These are phyloP conservation scores for Salvator merianae DNA, from an alignment of 2,113 vertebrate species.

Conservation along the genomic window DNA sequence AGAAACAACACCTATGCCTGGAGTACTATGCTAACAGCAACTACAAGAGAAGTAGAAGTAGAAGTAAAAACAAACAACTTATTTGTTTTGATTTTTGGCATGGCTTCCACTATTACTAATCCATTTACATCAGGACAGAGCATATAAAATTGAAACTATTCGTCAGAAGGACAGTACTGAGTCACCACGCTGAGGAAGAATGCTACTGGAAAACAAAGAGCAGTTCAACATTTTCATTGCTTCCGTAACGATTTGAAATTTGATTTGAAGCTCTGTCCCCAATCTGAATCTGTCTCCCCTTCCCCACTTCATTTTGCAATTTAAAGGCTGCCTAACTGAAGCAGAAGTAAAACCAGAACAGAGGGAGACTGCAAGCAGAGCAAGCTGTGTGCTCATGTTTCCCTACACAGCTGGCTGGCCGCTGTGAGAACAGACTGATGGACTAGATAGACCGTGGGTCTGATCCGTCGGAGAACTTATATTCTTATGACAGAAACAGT, in stretches of 20 bases:
- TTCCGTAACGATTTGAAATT: too few species aligned
- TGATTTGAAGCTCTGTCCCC: too few species aligned
- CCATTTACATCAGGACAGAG: neutral
- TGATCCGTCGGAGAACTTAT: too few species aligned
- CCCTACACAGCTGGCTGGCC: too few species aligned
- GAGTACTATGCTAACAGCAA: neutral
- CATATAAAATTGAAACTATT: neutral
- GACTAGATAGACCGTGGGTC: too few species aligned
- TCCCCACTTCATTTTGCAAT: too few species aligned
- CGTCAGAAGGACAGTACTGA: neutral
- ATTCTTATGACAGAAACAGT: too few species aligned
- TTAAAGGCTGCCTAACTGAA: too few species aligned
- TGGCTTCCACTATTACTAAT: neutral
- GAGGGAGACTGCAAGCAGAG: too few species aligned
- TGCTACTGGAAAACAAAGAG: neutral
- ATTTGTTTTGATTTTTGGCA: neutral
- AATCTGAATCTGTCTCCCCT: neutral
- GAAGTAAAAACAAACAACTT: neutral
- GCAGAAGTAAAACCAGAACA: too few species aligned
- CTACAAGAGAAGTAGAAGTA: neutral
- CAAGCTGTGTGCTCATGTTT: too few species aligned
- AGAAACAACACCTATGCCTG: neutral
- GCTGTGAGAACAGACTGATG: too few species aligned
- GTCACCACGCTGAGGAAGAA: neutral
- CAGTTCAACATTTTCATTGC: neutral